phyloP scores from a whole-genome alignment of 2,888 invertebrate genomes.

The Perizoma affinitatum region DNA sequence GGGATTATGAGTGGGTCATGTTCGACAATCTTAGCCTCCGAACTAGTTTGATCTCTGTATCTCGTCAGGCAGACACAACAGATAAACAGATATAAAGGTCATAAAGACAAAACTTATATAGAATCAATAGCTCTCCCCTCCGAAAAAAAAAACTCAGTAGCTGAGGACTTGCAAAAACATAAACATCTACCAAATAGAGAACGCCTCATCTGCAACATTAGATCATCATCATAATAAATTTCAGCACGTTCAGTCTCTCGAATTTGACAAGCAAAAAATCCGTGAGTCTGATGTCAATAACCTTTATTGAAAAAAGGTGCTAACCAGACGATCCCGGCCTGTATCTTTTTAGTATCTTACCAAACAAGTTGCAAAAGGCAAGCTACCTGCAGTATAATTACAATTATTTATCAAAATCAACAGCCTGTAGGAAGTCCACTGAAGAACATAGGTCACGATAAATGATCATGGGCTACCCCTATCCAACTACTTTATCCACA shows the following conservation, averaged over 20 bases:
- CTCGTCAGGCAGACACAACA: no score
- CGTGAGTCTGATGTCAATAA: slow-evolving; percentile 37
- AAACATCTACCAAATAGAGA: slow-evolving; percentile 7
- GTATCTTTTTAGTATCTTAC: slow-evolving; percentile 17
- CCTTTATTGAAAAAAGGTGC: slow-evolving; percentile 32
- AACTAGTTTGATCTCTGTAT: no score
- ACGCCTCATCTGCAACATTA: slow-evolving; percentile 17
- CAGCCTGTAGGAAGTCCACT: no score
- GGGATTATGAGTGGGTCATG: no score
- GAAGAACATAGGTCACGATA: no score
- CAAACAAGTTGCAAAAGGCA: slow-evolving; percentile 3
- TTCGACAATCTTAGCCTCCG: no score
- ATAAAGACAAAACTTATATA: no score
- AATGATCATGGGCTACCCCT: no score
- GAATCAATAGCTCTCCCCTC: no score
- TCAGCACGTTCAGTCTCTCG: slow-evolving; percentile 39
- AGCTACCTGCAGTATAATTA: slow-evolving; percentile 2
- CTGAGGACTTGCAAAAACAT: background rate
- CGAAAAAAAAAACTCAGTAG: no score
- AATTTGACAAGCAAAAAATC: slow-evolving; percentile 33
- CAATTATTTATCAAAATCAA: background rate
- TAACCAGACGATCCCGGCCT: slow-evolving; percentile 31
- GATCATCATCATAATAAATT: slow-evolving; percentile 29
- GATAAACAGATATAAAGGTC: no score
- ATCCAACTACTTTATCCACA: no score